Percentiles rank a stretch among this genome's conserved stretches.
Conservation (phyloP, 2,888 invertebrate genomes). For the Philonicus albiceps region DNA sequence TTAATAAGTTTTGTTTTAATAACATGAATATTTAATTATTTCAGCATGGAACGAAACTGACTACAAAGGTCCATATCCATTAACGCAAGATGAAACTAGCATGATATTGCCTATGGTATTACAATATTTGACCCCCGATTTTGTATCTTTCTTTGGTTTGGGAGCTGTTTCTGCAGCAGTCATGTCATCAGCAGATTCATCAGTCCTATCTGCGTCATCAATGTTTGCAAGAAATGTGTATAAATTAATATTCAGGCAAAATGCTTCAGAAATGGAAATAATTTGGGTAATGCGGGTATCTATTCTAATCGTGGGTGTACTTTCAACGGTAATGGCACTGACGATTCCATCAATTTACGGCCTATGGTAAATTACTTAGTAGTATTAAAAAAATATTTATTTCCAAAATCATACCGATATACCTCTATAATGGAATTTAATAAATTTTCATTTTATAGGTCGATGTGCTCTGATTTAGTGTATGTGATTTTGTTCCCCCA, state of each 20-base stretch:
- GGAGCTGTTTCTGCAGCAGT: conserved; percentile 99
- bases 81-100: conserved; percentile 81
- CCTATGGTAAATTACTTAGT: conserved; percentile 75
- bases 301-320: conserved; percentile 89
- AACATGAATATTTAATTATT: not conserved
- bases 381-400: not conserved
- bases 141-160: conserved; percentile 96
- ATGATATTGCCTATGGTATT: conserved; percentile 97
- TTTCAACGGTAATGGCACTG: conserved; percentile 95
- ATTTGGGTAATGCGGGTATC: conserved; percentile 94
- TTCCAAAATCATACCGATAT: not conserved
- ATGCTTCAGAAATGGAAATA: conserved; percentile 97
- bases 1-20: not conserved
- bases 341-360: conserved; percentile 98
- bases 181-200: conserved; percentile 99
- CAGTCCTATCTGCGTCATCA: conserved; percentile 95
- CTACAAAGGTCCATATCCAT: conserved; percentile 78
- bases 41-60: conserved; percentile 95
- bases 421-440: not conserved
- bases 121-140: conserved; percentile 94
- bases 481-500: conserved; percentile 99
- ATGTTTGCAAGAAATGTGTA: conserved; percentile 99
- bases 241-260: conserved; percentile 94
- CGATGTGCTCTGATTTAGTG: conserved; percentile 98
- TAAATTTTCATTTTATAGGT: conserved; percentile 66